A percentile compares a stretch with the other conserved stretches of the same genome.
Evolutionary conservation across 1,140 invertebrate genomes (phyloP).

Genomic region (Pseudomyrmex flavicornis): DNA sequence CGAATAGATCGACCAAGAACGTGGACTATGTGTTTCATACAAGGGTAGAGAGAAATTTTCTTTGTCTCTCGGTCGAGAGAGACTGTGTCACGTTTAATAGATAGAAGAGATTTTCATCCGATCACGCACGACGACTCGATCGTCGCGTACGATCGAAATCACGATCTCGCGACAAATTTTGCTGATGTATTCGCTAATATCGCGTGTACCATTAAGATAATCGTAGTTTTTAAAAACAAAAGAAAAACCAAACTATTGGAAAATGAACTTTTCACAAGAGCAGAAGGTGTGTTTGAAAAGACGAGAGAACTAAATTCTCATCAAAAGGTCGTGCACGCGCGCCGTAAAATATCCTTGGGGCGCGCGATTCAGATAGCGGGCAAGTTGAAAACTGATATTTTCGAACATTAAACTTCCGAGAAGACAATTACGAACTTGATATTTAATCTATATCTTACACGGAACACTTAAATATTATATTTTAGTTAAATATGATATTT

Average conservation of each 20-base stretch:
- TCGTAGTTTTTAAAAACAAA: too few relatives aligned
- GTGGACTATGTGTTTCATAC: slow-evolving; percentile 11
- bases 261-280: not conserved
- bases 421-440: not conserved
- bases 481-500: too few relatives aligned
- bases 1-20: slow-evolving; percentile 1
- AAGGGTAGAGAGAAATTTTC: slow-evolving; percentile 3
- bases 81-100: not conserved
- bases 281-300: not conserved
- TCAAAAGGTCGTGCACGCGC: slow-evolving; percentile 42
- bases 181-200: too few relatives aligned
- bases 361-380: not conserved
- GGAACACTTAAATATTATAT: not conserved
- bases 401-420: not conserved
- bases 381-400: not conserved
- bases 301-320: not conserved
- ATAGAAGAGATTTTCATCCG: too few relatives aligned
- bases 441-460: not conserved
- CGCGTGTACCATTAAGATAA: too few relatives aligned
- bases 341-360: not conserved
- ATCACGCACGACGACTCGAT: too few relatives aligned
- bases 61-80: slow-evolving; percentile 9
- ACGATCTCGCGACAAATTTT: too few relatives aligned
- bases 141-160: too few relatives aligned
- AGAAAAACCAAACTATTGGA: too few relatives aligned